Conservation (phyloP, 1,140 invertebrate species). For the Nylanderia fulva region DNA sequence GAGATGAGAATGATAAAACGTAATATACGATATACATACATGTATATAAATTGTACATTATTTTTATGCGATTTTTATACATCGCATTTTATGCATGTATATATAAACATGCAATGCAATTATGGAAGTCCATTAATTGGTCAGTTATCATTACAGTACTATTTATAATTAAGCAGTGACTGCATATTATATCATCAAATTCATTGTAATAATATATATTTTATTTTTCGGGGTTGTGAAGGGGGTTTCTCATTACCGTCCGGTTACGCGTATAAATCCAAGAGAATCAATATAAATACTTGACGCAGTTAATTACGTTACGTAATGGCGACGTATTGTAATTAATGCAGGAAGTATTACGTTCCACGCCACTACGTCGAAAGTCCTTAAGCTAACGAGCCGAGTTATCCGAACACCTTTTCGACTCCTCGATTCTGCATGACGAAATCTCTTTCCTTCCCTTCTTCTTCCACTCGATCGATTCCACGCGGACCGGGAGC, state of each 20-base stretch:
- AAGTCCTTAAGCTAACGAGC: slow-evolving; percentile 30
- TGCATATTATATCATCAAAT: slow-evolving; percentile 24
- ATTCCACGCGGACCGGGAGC: slow-evolving; percentile 31
- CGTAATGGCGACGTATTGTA: slow-evolving; percentile 48
- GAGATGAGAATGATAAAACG: too few species aligned
- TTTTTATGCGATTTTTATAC: neutral
- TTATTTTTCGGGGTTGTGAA: neutral
- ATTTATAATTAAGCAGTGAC: slow-evolving; percentile 37
- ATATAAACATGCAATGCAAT: neutral
- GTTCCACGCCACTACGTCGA: slow-evolving; percentile 48
- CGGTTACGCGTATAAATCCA: neutral
- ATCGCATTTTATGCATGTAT: neutral
- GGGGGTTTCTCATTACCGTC: slow-evolving; percentile 9
- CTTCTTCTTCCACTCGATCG: slow-evolving; percentile 38
- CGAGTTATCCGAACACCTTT: slow-evolving; percentile 35
- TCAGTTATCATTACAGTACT: slow-evolving; percentile 23
- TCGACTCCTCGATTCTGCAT: slow-evolving; percentile 28
- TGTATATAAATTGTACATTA: neutral
- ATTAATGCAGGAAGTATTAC: slow-evolving; percentile 61
- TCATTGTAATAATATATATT: slow-evolving; percentile 32
- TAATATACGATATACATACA: neutral
- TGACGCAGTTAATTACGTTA: slow-evolving; percentile 42
- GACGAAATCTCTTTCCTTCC: slow-evolving; percentile 33
- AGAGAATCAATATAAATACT: slow-evolving; percentile 52
- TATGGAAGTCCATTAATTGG: slow-evolving; percentile 44